Evolutionary conservation across 2,888 invertebrate genomes (phyloP).

Genomic region (Acleris holmiana): DNA sequence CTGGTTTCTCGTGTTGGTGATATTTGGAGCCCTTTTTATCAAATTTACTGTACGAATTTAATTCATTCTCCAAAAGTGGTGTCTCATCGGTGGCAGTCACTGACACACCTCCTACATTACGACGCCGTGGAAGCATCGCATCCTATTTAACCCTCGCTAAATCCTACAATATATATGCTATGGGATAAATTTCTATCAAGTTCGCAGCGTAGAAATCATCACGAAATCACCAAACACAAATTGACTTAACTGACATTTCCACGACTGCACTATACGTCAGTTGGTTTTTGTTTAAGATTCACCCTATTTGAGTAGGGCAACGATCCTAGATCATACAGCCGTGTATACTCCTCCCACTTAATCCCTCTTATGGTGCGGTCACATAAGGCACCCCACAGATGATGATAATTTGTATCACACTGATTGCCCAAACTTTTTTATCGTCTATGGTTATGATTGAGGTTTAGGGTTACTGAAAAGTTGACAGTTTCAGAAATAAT

Average conservation of each 20-base stretch:
- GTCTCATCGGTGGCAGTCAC: conserved; percentile 54
- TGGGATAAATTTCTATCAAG: neutral
- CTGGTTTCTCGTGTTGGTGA: conserved; percentile 39
- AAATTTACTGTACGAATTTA: conserved; percentile 73
- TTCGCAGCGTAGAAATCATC: neutral
- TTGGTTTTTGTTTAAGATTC: neutral
- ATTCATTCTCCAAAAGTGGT: conserved; percentile 60
- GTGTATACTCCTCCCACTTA: neutral
- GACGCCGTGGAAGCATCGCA: conserved; percentile 83
- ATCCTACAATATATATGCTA: conserved; percentile 16
- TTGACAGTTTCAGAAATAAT: no score
- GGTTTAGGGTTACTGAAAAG: no score
- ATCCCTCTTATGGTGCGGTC: no score
- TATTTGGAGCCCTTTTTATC: conserved; percentile 70
- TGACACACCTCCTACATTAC: conserved; percentile 75
- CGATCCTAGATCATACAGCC: neutral
- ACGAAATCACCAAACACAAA: neutral
- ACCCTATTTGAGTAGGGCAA: neutral
- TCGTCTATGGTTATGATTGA: no score
- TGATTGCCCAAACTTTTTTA: no score
- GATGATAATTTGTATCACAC: no score
- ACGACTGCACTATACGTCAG: conserved; percentile 34
- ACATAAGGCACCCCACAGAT: no score
- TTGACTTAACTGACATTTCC: conserved; percentile 30
- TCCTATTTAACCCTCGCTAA: conserved; percentile 50